These are phyloP conservation scores for Diplolepis rosae DNA, from an alignment of 2,888 invertebrate genomes.

Conservation along the genomic window DNA sequence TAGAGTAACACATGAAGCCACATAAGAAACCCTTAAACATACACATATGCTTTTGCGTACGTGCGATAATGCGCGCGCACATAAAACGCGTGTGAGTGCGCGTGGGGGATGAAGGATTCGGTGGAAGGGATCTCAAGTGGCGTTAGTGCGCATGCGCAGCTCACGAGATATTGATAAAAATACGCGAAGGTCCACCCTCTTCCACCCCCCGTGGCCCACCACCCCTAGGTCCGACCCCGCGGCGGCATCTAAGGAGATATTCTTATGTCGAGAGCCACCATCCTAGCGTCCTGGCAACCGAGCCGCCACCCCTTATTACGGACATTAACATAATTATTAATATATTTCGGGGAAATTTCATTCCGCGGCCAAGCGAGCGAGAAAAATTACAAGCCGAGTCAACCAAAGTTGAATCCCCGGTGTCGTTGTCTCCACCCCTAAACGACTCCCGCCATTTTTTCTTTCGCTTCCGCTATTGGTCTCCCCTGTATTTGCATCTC, in stretches of 20 bases:
- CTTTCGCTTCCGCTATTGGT: constrained; percentile 2
- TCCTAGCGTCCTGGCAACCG: constrained; percentile 49
- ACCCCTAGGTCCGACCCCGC: constrained; percentile 37
- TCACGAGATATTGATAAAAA: constrained; percentile 72
- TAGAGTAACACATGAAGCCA: constrained; percentile 44
- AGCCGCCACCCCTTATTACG: constrained; percentile 58
- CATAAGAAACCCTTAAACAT: constrained; percentile 17
- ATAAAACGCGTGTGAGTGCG: neutral
- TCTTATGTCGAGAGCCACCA: constrained; percentile 69
- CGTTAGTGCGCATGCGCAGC: constrained; percentile 66
- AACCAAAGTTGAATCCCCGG: neutral
- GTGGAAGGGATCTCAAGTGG: constrained; percentile 63
- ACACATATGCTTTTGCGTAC: constrained; percentile 45
- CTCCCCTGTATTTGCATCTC: neutral
- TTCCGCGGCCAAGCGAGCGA: constrained; percentile 39
- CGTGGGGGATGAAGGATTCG: constrained; percentile 55
- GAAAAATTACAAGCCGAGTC: constrained; percentile 29
- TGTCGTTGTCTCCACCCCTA: constrained; percentile 17
- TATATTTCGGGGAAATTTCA: constrained; percentile 48
- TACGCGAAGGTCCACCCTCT: constrained; percentile 70
- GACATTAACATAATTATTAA: constrained; percentile 71
- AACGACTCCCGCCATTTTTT: constrained; percentile 12
- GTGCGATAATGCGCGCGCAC: constrained; percentile 45
- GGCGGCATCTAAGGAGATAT: constrained; percentile 70
- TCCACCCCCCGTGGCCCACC: constrained; percentile 53